Conservation (phyloP, 2,113 vertebrate genomes). For the Pontoporia blainvillei region DNA sequence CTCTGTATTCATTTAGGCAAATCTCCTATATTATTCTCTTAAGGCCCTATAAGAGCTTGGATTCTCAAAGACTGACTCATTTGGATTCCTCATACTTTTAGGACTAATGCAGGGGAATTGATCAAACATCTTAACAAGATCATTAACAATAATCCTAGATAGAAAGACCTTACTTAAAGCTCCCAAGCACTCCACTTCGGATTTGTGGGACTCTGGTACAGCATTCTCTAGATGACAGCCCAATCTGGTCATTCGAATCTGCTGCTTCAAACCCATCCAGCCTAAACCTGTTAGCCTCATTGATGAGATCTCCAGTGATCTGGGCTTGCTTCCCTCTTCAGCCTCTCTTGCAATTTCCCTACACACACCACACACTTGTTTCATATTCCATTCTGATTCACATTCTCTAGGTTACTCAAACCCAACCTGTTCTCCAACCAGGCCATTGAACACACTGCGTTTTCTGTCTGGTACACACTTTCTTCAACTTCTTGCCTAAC, state of each 20-base stretch:
- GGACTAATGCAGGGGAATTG: neutral
- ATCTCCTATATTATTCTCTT: neutral
- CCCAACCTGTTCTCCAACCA: neutral
- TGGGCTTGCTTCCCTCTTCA: neutral
- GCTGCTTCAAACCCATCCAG: neutral
- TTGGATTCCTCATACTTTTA: neutral
- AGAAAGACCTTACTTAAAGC: neutral
- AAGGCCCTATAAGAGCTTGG: neutral
- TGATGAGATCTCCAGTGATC: neutral
- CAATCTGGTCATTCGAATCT: neutral
- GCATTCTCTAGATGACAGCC: neutral
- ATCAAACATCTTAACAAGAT: constrained; percentile 21
- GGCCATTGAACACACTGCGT: neutral
- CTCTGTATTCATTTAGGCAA: neutral
- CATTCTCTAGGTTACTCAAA: neutral
- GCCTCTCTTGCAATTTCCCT: neutral
- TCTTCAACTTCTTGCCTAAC: neutral
- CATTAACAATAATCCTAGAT: neutral
- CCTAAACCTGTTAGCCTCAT: neutral
- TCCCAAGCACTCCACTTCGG: neutral
- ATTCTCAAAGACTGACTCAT: neutral
- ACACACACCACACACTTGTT: neutral
- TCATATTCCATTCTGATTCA: neutral
- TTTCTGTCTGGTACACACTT: neutral
- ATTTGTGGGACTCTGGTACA: neutral